Evolutionary conservation across 2,113 vertebrate species (phyloP).

Genomic region (Aepyceros melampus): DNA sequence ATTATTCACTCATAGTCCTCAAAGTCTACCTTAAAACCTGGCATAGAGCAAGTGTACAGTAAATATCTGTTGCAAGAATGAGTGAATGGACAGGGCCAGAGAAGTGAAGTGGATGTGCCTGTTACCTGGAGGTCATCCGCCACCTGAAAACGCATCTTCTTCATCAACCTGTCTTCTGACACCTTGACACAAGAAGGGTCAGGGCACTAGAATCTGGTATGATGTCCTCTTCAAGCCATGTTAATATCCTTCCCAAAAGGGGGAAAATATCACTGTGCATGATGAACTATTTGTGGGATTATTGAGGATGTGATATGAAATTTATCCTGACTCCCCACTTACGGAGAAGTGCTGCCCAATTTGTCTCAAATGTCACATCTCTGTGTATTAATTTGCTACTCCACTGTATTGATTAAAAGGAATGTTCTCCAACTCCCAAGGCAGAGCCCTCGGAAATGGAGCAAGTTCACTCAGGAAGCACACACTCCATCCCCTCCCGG

Average conservation of each 20-base stretch:
- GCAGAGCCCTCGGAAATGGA: neutral
- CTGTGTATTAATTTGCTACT: slow-evolving; percentile 72
- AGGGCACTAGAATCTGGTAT: slow-evolving; percentile 3
- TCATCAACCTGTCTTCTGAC: neutral
- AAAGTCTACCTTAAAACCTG: neutral
- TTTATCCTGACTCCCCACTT: slow-evolving; percentile 66
- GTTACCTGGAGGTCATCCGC: neutral
- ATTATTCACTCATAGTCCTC: neutral
- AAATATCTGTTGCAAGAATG: neutral
- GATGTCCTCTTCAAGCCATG: slow-evolving; percentile 9
- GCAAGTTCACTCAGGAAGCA: neutral
- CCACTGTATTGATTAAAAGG: slow-evolving; percentile 61
- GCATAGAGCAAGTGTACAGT: accelerated
- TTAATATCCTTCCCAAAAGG: slow-evolving; percentile 27
- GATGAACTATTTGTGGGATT: slow-evolving; percentile 58
- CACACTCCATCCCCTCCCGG: neutral
- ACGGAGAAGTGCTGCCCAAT: slow-evolving; percentile 65
- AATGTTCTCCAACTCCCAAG: slow-evolving; percentile 47
- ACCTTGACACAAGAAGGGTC: neutral
- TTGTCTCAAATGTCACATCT: slow-evolving; percentile 75
- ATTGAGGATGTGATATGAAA: slow-evolving; percentile 54
- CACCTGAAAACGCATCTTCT: neutral
- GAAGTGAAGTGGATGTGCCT: neutral
- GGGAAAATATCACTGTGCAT: neutral
- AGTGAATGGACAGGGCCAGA: neutral